Conservation (phyloP, 2,797 vertebrate species). For the Huso huso region DNA sequence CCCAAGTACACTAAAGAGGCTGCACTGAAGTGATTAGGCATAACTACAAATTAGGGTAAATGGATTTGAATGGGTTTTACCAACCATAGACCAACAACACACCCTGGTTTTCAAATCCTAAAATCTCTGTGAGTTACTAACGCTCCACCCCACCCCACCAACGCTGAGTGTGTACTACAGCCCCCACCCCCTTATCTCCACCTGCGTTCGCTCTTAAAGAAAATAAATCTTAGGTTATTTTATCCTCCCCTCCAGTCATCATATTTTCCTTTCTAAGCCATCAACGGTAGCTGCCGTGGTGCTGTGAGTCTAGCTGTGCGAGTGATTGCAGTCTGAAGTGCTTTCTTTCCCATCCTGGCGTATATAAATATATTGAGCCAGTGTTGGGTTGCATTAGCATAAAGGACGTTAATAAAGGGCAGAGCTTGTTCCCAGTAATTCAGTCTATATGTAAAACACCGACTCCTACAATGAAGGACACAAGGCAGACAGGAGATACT, state of each 20-base stretch:
- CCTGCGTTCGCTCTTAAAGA: not conserved
- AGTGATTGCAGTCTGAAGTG: not conserved
- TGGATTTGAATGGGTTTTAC: too few relatives aligned
- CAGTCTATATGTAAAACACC: slow-evolving; percentile 63
- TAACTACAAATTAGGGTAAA: too few relatives aligned
- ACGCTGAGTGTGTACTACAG: too few relatives aligned
- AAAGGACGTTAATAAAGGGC: slow-evolving; percentile 50
- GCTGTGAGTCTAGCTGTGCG: not conserved
- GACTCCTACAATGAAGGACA: slow-evolving; percentile 27
- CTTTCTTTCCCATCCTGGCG: slow-evolving; percentile 9
- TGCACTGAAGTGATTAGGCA: too few relatives aligned
- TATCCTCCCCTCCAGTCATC: not conserved
- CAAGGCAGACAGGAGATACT: slow-evolving; percentile 7
- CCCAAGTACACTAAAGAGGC: too few relatives aligned
- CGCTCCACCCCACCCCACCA: too few relatives aligned
- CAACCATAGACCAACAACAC: too few relatives aligned
- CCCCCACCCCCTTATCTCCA: too few relatives aligned
- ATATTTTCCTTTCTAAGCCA: not conserved
- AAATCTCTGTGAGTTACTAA: too few relatives aligned
- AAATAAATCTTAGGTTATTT: not conserved
- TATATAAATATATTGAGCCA: slow-evolving; percentile 13
- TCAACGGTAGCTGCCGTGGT: not conserved
- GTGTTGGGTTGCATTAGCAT: slow-evolving; percentile 45
- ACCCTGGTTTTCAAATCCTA: too few relatives aligned
- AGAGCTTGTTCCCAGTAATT: slow-evolving; percentile 45